These are phyloP conservation scores for Prunella strophiata DNA, from an alignment of 2,797 vertebrate genomes.

Conservation along the genomic window DNA sequence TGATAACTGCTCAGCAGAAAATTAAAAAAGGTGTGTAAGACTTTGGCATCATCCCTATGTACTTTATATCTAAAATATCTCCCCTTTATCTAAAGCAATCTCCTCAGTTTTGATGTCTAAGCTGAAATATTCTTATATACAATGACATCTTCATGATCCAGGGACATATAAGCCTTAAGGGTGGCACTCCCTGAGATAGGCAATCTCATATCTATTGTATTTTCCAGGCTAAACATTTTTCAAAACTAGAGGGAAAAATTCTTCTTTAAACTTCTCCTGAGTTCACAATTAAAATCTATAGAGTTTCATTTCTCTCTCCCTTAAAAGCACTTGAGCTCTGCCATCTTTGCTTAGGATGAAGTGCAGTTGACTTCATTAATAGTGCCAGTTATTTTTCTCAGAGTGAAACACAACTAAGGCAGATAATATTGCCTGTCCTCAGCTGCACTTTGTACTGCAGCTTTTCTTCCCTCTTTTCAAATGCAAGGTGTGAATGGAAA, in stretches of 20 bases:
- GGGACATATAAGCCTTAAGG: neutral
- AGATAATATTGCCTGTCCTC: constrained; percentile 44
- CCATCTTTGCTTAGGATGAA: constrained; percentile 29
- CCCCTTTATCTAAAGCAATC: neutral
- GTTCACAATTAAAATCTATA: neutral
- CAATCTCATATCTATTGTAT: neutral
- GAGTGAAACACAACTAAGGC: neutral
- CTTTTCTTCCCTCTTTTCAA: neutral
- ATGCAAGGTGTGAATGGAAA: constrained; percentile 45
- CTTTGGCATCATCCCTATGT: neutral
- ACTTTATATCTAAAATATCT: too few relatives aligned
- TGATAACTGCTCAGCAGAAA: neutral
- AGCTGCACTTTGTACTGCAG: constrained; percentile 27
- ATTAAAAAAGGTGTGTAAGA: neutral
- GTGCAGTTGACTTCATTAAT: constrained; percentile 24
- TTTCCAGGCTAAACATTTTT: neutral
- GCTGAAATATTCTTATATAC: neutral
- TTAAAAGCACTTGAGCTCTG: constrained; percentile 2
- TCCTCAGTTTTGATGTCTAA: neutral
- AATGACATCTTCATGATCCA: neutral
- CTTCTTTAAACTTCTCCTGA: neutral
- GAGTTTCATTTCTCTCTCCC: neutral
- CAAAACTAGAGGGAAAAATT: neutral
- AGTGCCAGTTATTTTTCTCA: constrained; percentile 31
- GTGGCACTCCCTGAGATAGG: neutral